These are phyloP conservation scores for Keiferia lycopersicella DNA, from an alignment of 2,888 invertebrate genomes.

Conservation along the genomic window DNA sequence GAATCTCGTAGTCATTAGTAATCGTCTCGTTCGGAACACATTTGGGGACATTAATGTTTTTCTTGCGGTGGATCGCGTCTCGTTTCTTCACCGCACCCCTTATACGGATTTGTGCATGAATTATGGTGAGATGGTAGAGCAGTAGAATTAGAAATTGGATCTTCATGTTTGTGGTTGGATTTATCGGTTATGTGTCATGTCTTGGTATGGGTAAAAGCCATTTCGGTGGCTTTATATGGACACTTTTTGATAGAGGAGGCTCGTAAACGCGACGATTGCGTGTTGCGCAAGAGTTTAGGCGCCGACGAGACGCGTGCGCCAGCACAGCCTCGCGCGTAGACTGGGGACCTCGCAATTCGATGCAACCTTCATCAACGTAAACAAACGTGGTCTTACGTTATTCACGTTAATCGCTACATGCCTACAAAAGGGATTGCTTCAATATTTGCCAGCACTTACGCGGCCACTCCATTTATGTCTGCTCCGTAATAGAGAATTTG, in stretches of 20 bases:
- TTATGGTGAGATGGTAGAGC: constrained; percentile 60
- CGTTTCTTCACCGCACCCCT: constrained; percentile 67
- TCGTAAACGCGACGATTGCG: constrained; percentile 58
- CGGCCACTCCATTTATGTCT: constrained; percentile 14
- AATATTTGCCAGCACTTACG: constrained; percentile 21
- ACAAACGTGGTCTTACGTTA: constrained; percentile 65
- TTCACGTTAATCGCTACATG: constrained; percentile 50
- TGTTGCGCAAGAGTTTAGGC: constrained; percentile 73
- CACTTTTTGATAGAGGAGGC: constrained; percentile 56
- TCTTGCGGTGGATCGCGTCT: constrained; percentile 67
- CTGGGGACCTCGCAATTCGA: constrained; percentile 78
- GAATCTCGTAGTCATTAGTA: constrained; percentile 80
- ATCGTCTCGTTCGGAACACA: constrained; percentile 79
- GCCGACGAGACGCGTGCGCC: constrained; percentile 79
- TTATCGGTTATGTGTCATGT: constrained; percentile 46
- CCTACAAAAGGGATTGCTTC: constrained; percentile 28
- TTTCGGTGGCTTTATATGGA: constrained; percentile 55
- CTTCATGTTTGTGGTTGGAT: constrained; percentile 63
- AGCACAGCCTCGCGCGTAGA: constrained; percentile 76
- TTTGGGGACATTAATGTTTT: constrained; percentile 73
- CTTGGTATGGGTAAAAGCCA: constrained; percentile 54
- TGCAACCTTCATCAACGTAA: constrained; percentile 79
- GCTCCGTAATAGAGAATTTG: constrained; percentile 7
- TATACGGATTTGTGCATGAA: constrained; percentile 64
- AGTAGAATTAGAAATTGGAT: constrained; percentile 66